Evolutionary conservation across 2,888 invertebrate species (phyloP).

Genomic region (Caenorhabditis afra): DNA sequence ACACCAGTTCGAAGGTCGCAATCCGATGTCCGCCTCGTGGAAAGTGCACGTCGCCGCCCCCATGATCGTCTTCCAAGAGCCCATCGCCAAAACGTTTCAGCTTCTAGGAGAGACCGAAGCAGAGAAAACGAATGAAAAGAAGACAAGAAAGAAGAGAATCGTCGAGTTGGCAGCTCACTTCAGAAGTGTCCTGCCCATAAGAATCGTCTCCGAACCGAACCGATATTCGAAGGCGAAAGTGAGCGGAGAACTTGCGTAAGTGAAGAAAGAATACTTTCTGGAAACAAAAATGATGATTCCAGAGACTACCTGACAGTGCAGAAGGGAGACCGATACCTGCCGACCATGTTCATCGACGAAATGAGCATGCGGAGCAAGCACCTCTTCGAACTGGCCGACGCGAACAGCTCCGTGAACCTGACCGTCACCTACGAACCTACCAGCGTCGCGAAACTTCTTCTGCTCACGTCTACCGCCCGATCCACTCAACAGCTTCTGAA

Average conservation of each 20-base stretch:
- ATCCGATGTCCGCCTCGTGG: constrained; percentile 68
- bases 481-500: constrained; percentile 80
- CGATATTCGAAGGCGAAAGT: constrained; percentile 48
- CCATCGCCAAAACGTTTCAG: constrained; percentile 78
- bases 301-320: constrained; percentile 54
- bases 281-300: constrained; percentile 5
- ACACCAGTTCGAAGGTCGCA: constrained; percentile 63
- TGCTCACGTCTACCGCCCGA: constrained; percentile 81
- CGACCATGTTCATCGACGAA: constrained; percentile 89
- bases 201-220: constrained; percentile 58
- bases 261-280: neutral
- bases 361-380: constrained; percentile 89
- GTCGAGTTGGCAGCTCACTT: constrained; percentile 55
- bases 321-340: constrained; percentile 84
- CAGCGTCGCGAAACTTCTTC: constrained; percentile 80
- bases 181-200: constrained; percentile 54
- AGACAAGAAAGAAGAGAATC: constrained; percentile 12
- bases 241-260: constrained; percentile 56
- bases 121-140: neutral
- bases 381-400: constrained; percentile 82
- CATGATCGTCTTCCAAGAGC: constrained; percentile 75
- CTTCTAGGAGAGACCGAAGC: constrained; percentile 57
- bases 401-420: constrained; percentile 60
- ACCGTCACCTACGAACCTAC: constrained; percentile 73
- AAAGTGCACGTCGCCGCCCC: constrained; percentile 58